phyloP scores from a whole-genome alignment of 2,797 vertebrate genomes.

The Taeniopygia guttata region DNA sequence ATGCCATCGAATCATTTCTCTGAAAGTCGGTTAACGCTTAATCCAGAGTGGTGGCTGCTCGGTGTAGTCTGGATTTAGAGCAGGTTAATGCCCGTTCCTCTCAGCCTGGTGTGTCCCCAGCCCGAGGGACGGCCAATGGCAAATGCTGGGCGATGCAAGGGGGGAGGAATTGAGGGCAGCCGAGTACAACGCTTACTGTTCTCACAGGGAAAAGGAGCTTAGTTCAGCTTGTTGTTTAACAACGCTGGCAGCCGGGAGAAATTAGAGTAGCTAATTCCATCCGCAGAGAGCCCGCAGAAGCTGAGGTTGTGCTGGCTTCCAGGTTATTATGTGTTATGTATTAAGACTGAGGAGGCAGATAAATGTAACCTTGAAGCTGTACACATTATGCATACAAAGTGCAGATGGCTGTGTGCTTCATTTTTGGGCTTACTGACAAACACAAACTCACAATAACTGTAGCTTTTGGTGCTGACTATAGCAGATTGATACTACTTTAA shows the following conservation, averaged over 20 bases:
- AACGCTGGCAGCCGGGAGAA: background rate
- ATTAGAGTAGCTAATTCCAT: slow-evolving; percentile 21
- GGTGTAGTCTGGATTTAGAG: background rate
- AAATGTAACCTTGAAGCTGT: background rate
- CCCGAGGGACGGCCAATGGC: fast-evolving
- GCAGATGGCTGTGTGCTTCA: background rate
- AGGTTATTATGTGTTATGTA: background rate
- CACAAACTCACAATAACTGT: background rate
- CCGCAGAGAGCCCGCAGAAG: background rate
- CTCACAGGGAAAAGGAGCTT: slow-evolving; percentile 40
- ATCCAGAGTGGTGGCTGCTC: background rate
- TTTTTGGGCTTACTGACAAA: background rate
- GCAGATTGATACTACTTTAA: background rate
- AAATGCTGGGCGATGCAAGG: background rate
- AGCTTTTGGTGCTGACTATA: background rate
- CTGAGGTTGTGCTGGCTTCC: background rate
- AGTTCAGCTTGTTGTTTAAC: background rate
- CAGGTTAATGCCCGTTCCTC: background rate
- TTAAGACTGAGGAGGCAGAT: background rate
- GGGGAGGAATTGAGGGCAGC: background rate
- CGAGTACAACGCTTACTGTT: background rate
- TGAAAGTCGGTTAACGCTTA: background rate
- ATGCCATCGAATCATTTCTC: background rate
- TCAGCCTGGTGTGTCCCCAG: background rate
- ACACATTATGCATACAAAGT: background rate